phyloP scores from a whole-genome alignment of 1,140 invertebrate genomes.

The Drosophila aff. region DNA sequence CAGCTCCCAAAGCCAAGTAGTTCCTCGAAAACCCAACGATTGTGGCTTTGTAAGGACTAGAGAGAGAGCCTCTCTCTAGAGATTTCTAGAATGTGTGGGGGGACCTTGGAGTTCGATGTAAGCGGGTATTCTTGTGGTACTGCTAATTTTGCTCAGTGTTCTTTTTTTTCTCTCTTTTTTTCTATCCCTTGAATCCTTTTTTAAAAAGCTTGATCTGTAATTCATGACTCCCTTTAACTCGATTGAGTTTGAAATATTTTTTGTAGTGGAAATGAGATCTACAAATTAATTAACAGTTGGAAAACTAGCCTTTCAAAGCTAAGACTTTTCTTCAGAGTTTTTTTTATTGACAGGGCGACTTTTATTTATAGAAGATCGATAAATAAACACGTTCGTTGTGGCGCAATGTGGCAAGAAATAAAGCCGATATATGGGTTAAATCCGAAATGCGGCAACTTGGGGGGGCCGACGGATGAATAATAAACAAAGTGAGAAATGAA shows the following conservation, averaged over 20 bases:
- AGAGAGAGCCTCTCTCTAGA: background rate
- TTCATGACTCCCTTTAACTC: background rate
- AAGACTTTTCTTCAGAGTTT: background rate
- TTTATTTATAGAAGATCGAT: constrained; percentile 19
- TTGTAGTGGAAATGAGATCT: background rate
- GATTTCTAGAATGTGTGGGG: background rate
- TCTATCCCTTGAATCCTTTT: background rate
- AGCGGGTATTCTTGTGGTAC: background rate
- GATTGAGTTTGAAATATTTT: background rate
- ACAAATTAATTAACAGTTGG: background rate
- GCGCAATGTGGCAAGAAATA: constrained; percentile 9
- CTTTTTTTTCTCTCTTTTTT: background rate
- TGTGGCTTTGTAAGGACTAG: background rate
- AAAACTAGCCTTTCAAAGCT: background rate
- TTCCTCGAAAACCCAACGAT: background rate
- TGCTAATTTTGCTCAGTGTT: constrained; percentile 1
- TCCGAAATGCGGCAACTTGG: constrained; percentile 6
- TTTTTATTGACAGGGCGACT: background rate
- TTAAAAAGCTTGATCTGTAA: background rate
- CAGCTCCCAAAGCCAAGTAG: background rate
- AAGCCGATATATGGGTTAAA: constrained; percentile 12
- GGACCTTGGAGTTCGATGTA: background rate
- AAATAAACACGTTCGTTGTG: constrained; percentile 5
- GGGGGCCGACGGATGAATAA: constrained; percentile 1
- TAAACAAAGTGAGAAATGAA: constrained; percentile 21